Evolutionary conservation across 2,888 invertebrate species (phyloP), one percentile per base, ranked within the genome.

Genomic region (Malacosoma neustria): DNA sequence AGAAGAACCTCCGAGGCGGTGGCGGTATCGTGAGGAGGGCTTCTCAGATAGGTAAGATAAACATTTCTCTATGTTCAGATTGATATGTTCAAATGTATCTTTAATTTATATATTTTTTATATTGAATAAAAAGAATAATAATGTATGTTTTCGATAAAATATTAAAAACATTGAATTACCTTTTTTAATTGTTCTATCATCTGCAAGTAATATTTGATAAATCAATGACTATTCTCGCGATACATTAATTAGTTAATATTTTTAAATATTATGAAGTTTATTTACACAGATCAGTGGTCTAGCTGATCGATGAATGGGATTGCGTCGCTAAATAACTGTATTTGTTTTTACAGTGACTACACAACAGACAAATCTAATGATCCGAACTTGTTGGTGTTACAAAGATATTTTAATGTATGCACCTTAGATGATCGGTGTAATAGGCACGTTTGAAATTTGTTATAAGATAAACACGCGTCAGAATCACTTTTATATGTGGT

Each of bases 341-440:
- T 85, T 85, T 85, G 69, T 85, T 82, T 84, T 85, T 85, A 82
- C 85, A 85, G 84, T 84, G 82, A 68, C 80, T 58, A 64, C 79
- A 76, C 85, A 68, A 76, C 84, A 79, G 80, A 77, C 75, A 75
- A 70, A 77, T 69, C 52, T 84, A 70, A 71, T 77, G 75, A 67
- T 77, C 71, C 70, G 75, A 81, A 73, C 61, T 70, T 80, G 72
- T 75, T 49, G 79, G 72, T 68, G 76, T 79, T 81, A 59, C 81
- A 81, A 74, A 84, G 72, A 79, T 73, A 71, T 80, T 80, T 82
- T 62, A 72, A 70, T 71, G 62, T 71, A 76, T 82, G 72, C 73
- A 74, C 69, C 63, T 72, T 82, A 79, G 57, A 72, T 54, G 65
- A 68, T 72, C 67, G 62, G 70, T 61, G 57, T 62, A 73, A 67